phyloP scores from a whole-genome alignment of 1,140 invertebrate species.

The Telenomus remus region DNA sequence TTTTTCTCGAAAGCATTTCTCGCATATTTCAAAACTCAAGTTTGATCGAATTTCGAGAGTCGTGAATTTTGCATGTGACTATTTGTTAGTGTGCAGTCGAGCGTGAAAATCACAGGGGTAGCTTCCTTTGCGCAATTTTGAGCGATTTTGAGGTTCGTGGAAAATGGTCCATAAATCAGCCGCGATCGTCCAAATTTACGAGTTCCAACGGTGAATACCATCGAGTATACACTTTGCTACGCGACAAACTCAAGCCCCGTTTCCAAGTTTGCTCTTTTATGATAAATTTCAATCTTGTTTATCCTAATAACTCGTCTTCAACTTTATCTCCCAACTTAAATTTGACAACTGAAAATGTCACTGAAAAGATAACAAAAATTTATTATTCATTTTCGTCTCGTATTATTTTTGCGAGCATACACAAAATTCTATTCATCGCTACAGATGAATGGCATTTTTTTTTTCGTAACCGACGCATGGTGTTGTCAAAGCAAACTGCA shows the following conservation, averaged over 20 bases:
- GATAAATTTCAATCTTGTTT: no score
- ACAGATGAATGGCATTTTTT: no score
- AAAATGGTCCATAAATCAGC: slow-evolving; percentile 30
- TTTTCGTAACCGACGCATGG: no score
- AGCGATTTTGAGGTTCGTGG: slow-evolving; percentile 5
- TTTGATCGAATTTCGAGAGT: not conserved
- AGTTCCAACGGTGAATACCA: slow-evolving; percentile 18
- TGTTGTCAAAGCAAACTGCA: no score
- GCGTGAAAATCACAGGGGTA: slow-evolving; percentile 4
- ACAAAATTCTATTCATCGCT: no score
- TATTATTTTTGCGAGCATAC: no score
- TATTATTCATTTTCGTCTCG: no score
- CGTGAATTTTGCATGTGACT: not conserved
- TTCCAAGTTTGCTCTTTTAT: slow-evolving; percentile 3
- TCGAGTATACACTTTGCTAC: slow-evolving; percentile 18
- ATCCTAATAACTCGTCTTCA: no score
- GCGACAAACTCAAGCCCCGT: not conserved
- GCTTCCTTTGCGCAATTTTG: slow-evolving; percentile 1
- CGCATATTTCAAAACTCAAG: slow-evolving; percentile 10
- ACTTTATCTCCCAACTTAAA: no score
- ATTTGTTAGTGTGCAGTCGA: not conserved
- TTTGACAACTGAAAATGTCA: no score
- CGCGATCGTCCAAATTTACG: slow-evolving; percentile 25
- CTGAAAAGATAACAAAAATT: no score
- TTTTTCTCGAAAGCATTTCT: not conserved